These are phyloP conservation scores for Xanthia togata DNA, from an alignment of 2,888 invertebrate species.

Conservation along the genomic window DNA sequence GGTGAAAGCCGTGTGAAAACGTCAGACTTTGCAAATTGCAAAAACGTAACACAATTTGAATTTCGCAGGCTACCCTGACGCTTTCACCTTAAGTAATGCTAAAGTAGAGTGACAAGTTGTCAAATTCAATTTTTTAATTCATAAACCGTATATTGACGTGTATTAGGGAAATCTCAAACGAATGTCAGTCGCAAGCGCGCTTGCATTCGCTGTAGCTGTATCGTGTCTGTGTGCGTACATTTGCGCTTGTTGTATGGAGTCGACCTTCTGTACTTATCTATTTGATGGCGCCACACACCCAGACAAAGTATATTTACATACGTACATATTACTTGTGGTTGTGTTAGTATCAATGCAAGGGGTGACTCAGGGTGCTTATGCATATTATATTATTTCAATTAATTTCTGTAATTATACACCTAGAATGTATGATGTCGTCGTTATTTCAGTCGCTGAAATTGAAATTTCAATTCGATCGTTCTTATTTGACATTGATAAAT, in stretches of 20 bases:
- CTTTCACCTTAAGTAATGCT: background rate
- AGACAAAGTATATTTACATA: background rate
- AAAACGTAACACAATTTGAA: background rate
- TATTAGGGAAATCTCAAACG: background rate
- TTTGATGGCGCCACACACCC: constrained; percentile 2
- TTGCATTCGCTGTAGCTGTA: background rate
- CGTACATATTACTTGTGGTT: background rate
- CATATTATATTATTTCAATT: background rate
- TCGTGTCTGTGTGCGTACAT: background rate
- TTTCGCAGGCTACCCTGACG: background rate
- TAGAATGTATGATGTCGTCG: background rate
- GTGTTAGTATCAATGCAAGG: constrained; percentile 30
- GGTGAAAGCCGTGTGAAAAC: background rate
- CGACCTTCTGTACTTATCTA: background rate
- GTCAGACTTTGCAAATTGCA: too few relatives aligned
- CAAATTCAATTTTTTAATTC: background rate
- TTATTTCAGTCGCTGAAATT: constrained; percentile 19
- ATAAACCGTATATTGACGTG: background rate
- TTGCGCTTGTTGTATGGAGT: background rate
- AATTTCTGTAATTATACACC: constrained; percentile 36
- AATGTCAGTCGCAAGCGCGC: background rate
- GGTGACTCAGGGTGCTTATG: constrained; percentile 46
- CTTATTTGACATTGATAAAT: constrained; percentile 4
- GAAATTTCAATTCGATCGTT: background rate
- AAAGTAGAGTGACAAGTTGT: background rate